These are phyloP conservation scores for Lagenorhynchus albirostris DNA, from an alignment of 2,113 vertebrate species.

Conservation along the genomic window DNA sequence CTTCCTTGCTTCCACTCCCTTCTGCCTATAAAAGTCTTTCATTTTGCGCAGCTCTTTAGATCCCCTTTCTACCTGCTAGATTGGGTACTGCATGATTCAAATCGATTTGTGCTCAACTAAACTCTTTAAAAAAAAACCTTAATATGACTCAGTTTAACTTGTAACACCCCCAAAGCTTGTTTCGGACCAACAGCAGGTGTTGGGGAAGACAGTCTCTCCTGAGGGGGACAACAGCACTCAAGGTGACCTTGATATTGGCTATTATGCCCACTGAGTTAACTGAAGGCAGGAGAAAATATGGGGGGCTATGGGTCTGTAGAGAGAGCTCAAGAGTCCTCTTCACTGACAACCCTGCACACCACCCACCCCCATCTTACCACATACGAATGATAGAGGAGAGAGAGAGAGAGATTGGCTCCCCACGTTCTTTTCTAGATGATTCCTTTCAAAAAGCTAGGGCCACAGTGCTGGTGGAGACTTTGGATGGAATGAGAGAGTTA, in stretches of 20 bases:
- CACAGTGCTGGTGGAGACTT: neutral
- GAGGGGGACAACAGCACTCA: neutral
- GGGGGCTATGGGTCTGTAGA: neutral
- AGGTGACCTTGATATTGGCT: neutral
- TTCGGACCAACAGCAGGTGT: neutral
- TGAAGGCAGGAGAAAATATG: neutral
- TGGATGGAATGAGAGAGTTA: neutral
- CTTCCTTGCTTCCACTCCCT: neutral
- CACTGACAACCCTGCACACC: neutral
- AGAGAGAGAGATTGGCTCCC: neutral
- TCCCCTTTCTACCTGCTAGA: neutral
- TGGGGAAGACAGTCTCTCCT: neutral
- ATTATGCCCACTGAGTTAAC: neutral
- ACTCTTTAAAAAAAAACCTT: neutral
- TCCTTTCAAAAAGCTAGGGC: neutral
- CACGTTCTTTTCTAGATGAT: neutral
- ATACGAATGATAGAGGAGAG: neutral
- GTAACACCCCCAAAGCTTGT: neutral
- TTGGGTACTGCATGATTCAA: neutral
- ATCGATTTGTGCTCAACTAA: neutral
- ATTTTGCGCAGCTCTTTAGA: neutral
- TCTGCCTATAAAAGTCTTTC: neutral
- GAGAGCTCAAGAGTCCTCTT: neutral
- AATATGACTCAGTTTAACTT: neutral
- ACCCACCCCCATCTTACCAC: no score